A percentile compares a stretch with the other conserved stretches of the same genome.
Evolutionary conservation across 2,113 vertebrate genomes (phyloP).

Genomic region (Seriola quinqueradiata): DNA sequence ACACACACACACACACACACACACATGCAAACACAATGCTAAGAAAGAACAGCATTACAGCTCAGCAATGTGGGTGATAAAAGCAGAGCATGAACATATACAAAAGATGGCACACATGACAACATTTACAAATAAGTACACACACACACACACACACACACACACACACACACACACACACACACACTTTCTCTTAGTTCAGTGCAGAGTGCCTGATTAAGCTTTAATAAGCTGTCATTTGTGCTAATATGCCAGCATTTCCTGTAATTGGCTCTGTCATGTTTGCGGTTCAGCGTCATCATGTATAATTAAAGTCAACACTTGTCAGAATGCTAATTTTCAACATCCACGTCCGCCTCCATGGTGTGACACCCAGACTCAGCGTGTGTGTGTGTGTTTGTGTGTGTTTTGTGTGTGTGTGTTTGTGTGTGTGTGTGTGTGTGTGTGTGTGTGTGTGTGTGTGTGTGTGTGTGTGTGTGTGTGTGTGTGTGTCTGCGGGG

Average conservation of each 20-base stretch:
- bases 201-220: background rate
- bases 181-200: background rate
- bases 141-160: constrained; percentile 6
- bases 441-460: constrained; percentile 9
- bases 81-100: background rate
- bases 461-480: background rate
- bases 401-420: too few relatives aligned
- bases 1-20: background rate
- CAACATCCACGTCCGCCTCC: background rate
- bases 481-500: constrained; percentile 19
- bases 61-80: background rate
- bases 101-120: background rate
- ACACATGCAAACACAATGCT: background rate
- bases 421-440: background rate
- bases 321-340: constrained; percentile 49
- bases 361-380: background rate
- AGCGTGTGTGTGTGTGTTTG: background rate
- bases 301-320: constrained; percentile 62
- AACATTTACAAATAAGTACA: background rate
- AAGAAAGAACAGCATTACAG: background rate
- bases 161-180: background rate
- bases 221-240: constrained; percentile 48
- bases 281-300: constrained; percentile 51
- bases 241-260: constrained; percentile 23
- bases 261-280: constrained; percentile 33